phyloP scores from a whole-genome alignment of 2,113 vertebrate genomes.

The Protobothrops flavoviridis region DNA sequence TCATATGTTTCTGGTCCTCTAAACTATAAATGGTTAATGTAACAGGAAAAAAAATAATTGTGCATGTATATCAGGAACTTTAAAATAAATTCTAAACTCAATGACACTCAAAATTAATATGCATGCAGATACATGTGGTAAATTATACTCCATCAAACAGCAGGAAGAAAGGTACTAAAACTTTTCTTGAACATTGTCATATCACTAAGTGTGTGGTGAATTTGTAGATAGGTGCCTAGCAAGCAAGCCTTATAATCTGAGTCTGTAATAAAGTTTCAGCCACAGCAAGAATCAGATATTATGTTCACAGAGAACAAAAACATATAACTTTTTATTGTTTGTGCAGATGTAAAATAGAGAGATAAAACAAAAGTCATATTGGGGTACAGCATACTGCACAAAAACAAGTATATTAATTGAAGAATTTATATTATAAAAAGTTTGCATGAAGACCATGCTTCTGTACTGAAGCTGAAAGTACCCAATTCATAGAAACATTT shows the following conservation, averaged over 20 bases:
- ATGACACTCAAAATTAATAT: constrained; percentile 47
- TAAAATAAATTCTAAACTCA: constrained; percentile 28
- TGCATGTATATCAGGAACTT: constrained; percentile 16
- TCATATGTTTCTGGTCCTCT: neutral
- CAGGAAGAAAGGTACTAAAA: constrained; percentile 42
- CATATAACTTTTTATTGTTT: constrained; percentile 3
- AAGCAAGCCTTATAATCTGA: neutral
- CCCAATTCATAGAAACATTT: neutral
- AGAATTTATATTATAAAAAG: neutral
- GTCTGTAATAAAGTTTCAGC: constrained; percentile 15
- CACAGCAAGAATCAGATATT: neutral
- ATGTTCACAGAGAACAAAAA: constrained; percentile 13
- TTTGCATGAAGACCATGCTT: neutral
- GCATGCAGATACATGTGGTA: constrained; percentile 47
- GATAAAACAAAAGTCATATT: constrained; percentile 14
- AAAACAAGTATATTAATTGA: neutral
- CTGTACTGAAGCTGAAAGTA: neutral
- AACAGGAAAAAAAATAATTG: neutral
- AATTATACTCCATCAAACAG: constrained; percentile 32
- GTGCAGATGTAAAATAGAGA: constrained; percentile 9
- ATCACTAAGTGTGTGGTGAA: constrained; percentile 24
- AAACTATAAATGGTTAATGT: constrained; percentile 11
- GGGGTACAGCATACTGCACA: neutral
- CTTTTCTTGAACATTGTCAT: constrained; percentile 38
- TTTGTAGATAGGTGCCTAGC: neutral